Percentiles rank a stretch among this genome's conserved stretches.
Conservation (phyloP, 2,797 vertebrate genomes). For the Acropternis orthonyx region DNA sequence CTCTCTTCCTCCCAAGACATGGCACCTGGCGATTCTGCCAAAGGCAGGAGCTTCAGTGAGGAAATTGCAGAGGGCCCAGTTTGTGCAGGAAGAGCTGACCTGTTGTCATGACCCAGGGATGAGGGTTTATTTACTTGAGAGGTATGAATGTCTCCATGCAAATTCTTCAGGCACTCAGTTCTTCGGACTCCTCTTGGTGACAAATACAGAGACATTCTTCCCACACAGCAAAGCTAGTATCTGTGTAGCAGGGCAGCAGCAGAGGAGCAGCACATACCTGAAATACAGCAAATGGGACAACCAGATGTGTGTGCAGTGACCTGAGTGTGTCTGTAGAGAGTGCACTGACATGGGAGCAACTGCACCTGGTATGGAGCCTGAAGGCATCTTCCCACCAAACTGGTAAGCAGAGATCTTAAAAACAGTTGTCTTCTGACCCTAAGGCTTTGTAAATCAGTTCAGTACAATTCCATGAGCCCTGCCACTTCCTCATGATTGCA, state of each 20-base stretch:
- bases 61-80: background rate
- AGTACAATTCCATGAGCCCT: background rate
- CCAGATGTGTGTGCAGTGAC: fast-evolving
- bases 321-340: background rate
- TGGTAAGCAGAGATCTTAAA: background rate
- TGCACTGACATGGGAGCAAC: fast-evolving
- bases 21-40: fast-evolving
- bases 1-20: background rate
- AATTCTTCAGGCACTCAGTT: background rate
- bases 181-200: background rate
- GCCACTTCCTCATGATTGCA: fast-evolving
- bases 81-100: background rate
- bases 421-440: background rate
- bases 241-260: background rate
- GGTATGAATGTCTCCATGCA: background rate
- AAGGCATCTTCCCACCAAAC: background rate
- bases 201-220: background rate
- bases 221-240: background rate
- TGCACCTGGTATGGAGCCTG: background rate
- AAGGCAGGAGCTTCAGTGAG: fast-evolving
- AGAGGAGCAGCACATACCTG: background rate
- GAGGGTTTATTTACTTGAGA: background rate
- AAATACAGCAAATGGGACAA: background rate
- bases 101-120: background rate
- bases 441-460: background rate